Evolutionary conservation across 2,888 invertebrate species (phyloP).

Genomic region (Proisotoma minuta): DNA sequence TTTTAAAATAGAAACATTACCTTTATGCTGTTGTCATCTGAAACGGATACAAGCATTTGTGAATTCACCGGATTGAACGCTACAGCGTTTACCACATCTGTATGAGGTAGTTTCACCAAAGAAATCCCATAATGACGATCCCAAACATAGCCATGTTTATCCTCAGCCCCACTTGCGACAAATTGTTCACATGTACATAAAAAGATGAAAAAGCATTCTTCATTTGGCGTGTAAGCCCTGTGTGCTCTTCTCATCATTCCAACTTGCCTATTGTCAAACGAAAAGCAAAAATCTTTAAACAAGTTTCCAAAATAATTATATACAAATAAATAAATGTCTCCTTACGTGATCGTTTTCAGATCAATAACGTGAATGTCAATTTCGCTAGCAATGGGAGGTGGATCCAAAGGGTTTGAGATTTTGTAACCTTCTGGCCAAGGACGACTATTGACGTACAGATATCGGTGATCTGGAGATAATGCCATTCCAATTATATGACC

Average conservation of each 20-base stretch:
- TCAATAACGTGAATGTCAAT: conserved; percentile 84
- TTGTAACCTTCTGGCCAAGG: conserved; percentile 72
- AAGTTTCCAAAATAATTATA: background rate
- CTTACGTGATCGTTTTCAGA: conserved; percentile 64
- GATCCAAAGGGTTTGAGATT: conserved; percentile 70
- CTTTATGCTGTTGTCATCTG: conserved; percentile 74
- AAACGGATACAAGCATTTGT: conserved; percentile 75
- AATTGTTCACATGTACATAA: conserved; percentile 75
- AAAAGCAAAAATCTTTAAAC: background rate
- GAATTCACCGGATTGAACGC: conserved; percentile 76
- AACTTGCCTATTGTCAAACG: conserved; percentile 52
- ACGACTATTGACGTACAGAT: conserved; percentile 74
- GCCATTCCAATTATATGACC: conserved; percentile 85
- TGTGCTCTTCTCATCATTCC: conserved; percentile 73
- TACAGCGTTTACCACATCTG: conserved; percentile 76
- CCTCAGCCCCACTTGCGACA: conserved; percentile 80
- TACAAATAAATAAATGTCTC: conserved; percentile 1
- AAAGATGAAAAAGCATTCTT: conserved; percentile 81
- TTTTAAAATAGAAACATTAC: too few species aligned
- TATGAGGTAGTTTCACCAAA: conserved; percentile 68
- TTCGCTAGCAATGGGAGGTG: conserved; percentile 79
- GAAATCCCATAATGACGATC: conserved; percentile 77
- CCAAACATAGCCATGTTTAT: conserved; percentile 68
- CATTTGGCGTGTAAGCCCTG: conserved; percentile 76
- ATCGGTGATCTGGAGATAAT: conserved; percentile 62